These are phyloP conservation scores for Callorhinus ursinus DNA, from an alignment of 2,113 vertebrate genomes.

Conservation along the genomic window DNA sequence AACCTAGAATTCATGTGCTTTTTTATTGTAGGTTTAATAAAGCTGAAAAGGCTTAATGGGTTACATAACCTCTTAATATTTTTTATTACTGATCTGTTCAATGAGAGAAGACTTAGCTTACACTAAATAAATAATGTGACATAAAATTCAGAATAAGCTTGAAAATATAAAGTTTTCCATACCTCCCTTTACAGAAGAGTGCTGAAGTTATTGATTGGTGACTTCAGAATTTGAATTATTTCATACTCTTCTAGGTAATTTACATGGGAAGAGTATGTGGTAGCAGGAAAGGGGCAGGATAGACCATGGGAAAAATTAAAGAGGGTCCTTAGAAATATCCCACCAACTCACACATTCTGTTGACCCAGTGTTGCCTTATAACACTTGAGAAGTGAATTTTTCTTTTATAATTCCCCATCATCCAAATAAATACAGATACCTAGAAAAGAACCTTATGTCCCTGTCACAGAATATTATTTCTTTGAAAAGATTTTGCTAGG, in stretches of 20 bases:
- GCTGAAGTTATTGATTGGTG: neutral
- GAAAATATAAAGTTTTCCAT: neutral
- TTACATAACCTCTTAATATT: neutral
- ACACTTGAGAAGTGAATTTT: neutral
- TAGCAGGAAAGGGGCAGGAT: neutral
- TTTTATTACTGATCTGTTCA: neutral
- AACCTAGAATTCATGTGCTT: neutral
- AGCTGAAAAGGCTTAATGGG: neutral
- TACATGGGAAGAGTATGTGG: neutral
- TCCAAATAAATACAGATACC: neutral
- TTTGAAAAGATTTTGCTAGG: neutral
- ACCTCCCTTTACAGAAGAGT: neutral
- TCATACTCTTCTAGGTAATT: neutral
- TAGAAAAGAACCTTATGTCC: neutral
- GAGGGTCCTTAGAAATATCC: neutral
- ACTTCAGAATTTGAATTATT: neutral
- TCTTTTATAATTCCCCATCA: neutral
- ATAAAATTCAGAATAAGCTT: neutral
- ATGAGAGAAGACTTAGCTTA: neutral
- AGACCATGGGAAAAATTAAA: neutral
- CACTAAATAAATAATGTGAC: neutral
- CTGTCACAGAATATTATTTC: neutral
- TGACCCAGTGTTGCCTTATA: neutral
- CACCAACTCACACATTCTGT: neutral
- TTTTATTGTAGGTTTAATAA: neutral